These are phyloP conservation scores for Enteromius viviparus DNA, from an alignment of 2,797 vertebrate genomes.

Conservation along the genomic window DNA sequence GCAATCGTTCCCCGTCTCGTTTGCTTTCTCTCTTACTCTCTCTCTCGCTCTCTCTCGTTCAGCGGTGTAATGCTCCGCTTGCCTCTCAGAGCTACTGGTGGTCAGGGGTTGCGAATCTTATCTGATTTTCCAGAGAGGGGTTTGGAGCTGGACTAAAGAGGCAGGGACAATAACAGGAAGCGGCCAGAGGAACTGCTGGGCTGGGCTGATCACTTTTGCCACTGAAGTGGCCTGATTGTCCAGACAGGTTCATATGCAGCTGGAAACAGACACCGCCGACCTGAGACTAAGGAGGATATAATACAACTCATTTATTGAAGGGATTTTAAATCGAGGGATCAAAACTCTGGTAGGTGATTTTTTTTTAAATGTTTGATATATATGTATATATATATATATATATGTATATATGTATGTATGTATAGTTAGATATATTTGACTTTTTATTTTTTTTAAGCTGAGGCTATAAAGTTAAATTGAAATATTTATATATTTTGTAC, in stretches of 20 bases:
- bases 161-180: slow-evolving; percentile 78
- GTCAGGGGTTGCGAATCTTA: slow-evolving; percentile 42
- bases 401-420: background rate
- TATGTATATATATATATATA: background rate
- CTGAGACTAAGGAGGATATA: slow-evolving; percentile 23
- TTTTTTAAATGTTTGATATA: background rate
- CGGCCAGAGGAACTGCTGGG: slow-evolving; percentile 58
- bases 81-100: slow-evolving; percentile 27
- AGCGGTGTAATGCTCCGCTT: slow-evolving; percentile 35
- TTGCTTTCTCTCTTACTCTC: slow-evolving; percentile 9
- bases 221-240: slow-evolving; percentile 65
- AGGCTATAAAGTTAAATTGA: background rate
- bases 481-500: background rate
- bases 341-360: slow-evolving; percentile 52
- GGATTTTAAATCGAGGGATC: slow-evolving; percentile 26
- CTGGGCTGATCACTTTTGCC: slow-evolving; percentile 51
- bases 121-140: slow-evolving; percentile 59
- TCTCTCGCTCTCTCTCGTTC: slow-evolving; percentile 32
- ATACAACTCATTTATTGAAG: background rate
- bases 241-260: slow-evolving; percentile 45
- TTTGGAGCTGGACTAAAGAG: slow-evolving; percentile 45
- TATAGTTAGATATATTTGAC: background rate
- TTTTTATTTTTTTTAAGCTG: background rate
- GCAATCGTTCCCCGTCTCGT: slow-evolving; percentile 12
- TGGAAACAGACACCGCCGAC: slow-evolving; percentile 16